These are phyloP conservation scores for Parauchenoglanis ngamensis DNA, from an alignment of 2,797 vertebrate species.

Conservation along the genomic window DNA sequence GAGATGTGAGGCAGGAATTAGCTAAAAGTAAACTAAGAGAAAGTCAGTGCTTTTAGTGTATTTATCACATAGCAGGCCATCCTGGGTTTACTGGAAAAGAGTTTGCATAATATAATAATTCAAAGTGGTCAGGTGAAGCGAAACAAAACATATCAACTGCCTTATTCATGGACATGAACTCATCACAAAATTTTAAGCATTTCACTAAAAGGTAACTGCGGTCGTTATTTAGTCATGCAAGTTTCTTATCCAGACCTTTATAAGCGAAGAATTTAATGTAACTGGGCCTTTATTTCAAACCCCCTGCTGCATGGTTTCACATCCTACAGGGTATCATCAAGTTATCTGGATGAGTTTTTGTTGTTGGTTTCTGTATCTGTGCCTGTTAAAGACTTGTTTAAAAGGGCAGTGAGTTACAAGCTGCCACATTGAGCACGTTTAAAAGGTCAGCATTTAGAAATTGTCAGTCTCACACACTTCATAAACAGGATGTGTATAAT, in stretches of 20 bases:
- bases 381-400: not conserved
- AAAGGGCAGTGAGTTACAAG: not conserved
- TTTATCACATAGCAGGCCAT: not conserved
- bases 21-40: not conserved
- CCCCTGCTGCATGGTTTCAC: no score
- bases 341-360: not conserved
- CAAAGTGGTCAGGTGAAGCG: not conserved
- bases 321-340: not conserved
- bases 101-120: not conserved
- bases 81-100: not conserved
- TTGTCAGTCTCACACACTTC: not conserved
- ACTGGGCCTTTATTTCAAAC: not conserved
- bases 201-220: not conserved
- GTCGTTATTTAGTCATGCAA: not conserved
- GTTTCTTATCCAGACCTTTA: not conserved
- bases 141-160: not conserved
- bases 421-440: not conserved
- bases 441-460: slow-evolving; percentile 26
- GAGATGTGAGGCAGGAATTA: no score
- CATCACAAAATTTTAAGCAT: not conserved
- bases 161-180: not conserved
- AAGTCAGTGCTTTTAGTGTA: not conserved
- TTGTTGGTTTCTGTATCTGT: slow-evolving; percentile 28
- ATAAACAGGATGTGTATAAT: not conserved
- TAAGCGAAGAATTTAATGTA: not conserved